Base-by-base conservation (phyloP, 2,113 vertebrate species). In the Paratilapia polleni region DNA sequence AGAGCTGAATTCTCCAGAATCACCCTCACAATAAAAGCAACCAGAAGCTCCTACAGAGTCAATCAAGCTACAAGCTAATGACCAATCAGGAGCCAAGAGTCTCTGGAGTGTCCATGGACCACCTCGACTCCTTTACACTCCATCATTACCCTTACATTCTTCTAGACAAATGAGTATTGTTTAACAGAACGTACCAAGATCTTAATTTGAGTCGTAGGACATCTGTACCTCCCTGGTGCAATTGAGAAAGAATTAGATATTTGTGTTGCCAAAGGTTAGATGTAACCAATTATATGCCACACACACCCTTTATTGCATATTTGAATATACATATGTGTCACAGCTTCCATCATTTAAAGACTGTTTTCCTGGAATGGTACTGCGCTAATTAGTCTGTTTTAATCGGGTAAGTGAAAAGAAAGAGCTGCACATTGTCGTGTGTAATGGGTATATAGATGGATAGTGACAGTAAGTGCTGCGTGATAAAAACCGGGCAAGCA, bases 391-490 rank as follows among this genome's bases (percentile, higher is more conserved):
- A 75, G 83, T 47, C 74, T 19, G 47, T 92, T 91, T 93, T 90
- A 91, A 94, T 91, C 86, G 87, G 78, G 87, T 66, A 64, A 82
- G 78, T 81, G 62, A 81, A 88, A 87, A 59, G 78, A 49, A 58
- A 49, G 78, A 68, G 77, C 75, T 17, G 84, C 63, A 80, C 80
- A 6, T 73, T 77, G 75, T 89, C 66, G 47, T 91, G 89, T 62
- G 3, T 93, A 94, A 95, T 90, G 89, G 63, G 49, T 88, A 47
- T 90, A 86, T 91, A 92, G 87, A 95, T 94, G 66, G 79, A 85
- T 85, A 90, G 93, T 92, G 91, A 95, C 92, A 93, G 94, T 87
- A 79, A 62, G 88, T 89, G 66, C 88, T 93, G 90, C 87, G 36
- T 92, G 89, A 87, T 78, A 66, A 90, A n/a, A 90, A 84, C 63